phyloP scores from a whole-genome alignment of 2,888 invertebrate genomes.

The Emmelina monodactyla region DNA sequence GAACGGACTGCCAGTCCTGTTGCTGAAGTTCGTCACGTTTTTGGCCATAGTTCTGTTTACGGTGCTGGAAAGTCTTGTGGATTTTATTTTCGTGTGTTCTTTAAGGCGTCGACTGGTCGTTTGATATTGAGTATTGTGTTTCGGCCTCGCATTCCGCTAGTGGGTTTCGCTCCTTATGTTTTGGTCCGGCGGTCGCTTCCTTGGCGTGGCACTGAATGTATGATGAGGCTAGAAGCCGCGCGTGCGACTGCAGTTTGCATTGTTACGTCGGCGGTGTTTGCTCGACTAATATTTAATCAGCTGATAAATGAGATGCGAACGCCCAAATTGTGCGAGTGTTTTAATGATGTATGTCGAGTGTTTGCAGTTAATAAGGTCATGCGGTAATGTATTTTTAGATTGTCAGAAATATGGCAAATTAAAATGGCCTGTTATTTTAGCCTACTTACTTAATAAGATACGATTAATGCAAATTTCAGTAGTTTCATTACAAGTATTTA shows the following conservation, averaged over 20 bases:
- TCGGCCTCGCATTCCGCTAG: slow-evolving; percentile 29
- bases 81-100: no score
- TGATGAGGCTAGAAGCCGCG: slow-evolving; percentile 33
- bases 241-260: slow-evolving; percentile 50
- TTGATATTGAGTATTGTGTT: slow-evolving; percentile 33
- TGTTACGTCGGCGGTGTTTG: slow-evolving; percentile 21
- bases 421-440: no score
- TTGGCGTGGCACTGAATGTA: slow-evolving; percentile 57
- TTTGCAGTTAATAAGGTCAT: no score
- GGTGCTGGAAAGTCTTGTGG: slow-evolving; percentile 28
- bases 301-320: no score
- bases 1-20: slow-evolving; percentile 31
- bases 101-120: no score
- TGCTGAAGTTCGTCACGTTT: slow-evolving; percentile 44
- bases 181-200: slow-evolving; percentile 54
- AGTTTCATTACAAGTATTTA: no score
- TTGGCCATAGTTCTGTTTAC: slow-evolving; percentile 29
- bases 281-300: slow-evolving; percentile 8
- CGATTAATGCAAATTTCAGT: no score
- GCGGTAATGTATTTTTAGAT: no score
- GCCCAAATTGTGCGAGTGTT: no score
- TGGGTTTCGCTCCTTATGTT: slow-evolving; percentile 60
- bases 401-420: no score
- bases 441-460: no score
- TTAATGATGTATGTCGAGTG: no score